Percentiles rank a stretch among this genome's conserved stretches.
phyloP scores from a whole-genome alignment of 1,140 invertebrate genomes.

The Brachystomella parvula region DNA sequence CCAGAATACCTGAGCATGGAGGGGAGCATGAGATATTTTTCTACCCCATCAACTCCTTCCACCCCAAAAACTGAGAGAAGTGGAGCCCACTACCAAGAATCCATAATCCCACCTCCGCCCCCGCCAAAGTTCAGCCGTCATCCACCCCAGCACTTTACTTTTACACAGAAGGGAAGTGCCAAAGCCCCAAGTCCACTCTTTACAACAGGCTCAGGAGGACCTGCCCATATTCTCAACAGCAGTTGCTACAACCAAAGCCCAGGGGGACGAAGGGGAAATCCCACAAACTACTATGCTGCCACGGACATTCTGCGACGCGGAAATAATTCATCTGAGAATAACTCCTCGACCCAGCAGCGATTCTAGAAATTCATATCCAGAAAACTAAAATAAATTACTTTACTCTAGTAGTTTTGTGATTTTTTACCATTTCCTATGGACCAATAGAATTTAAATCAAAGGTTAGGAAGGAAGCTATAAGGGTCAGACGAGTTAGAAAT shows the following conservation, averaged over 20 bases:
- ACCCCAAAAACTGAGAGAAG: background rate
- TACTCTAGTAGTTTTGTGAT: no score
- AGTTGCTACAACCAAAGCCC: background rate
- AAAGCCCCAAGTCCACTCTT: background rate
- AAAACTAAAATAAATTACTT: no score
- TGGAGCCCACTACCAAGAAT: background rate
- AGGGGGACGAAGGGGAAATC: background rate
- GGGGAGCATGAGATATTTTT: background rate
- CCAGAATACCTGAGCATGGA: conserved; percentile 6
- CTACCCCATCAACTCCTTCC: background rate
- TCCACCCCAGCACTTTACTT: background rate
- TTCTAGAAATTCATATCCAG: no score
- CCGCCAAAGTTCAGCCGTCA: background rate
- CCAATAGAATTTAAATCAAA: no score
- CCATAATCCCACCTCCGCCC: background rate
- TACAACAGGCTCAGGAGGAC: background rate
- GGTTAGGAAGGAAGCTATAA: no score
- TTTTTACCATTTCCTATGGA: no score
- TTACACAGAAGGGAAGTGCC: background rate
- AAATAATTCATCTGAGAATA: no score
- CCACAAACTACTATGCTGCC: conserved; percentile 1
- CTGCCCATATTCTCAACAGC: background rate
- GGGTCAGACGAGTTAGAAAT: no score
- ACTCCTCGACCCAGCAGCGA: no score
- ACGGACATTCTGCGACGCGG: background rate